phyloP scores from a whole-genome alignment of 2,888 invertebrate genomes.

The Resseliella maxima region DNA sequence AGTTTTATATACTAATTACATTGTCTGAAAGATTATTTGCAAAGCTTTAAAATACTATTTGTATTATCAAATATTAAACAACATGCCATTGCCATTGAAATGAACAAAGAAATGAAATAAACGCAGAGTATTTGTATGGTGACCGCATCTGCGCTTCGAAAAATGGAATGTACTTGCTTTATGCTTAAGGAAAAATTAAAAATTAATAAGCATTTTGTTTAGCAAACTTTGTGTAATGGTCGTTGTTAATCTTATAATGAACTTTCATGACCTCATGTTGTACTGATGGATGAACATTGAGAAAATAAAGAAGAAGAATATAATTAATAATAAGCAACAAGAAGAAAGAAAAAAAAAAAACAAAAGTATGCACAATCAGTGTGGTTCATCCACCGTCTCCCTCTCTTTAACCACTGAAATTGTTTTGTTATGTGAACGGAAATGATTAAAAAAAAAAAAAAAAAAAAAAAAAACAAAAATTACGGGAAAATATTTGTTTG shows the following conservation, averaged over 20 bases:
- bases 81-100: not conserved
- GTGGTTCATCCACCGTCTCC: no score
- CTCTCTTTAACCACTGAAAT: no score
- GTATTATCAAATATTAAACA: not conserved
- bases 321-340: no score
- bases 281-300: not conserved
- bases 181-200: slow-evolving; percentile 35
- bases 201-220: slow-evolving; percentile 1
- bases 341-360: no score
- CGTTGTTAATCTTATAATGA: not conserved
- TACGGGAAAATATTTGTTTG: not conserved
- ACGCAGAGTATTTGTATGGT: no score
- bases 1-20: not conserved
- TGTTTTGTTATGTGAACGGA: not conserved
- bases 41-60: not conserved
- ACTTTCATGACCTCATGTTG: slow-evolving; percentile 6
- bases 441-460: not conserved
- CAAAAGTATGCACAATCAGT: no score
- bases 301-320: no score
- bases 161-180: not conserved
- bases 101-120: no score
- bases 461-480: not conserved
- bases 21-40: slow-evolving; percentile 10
- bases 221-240: slow-evolving; percentile 5
- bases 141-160: no score